Base-by-base conservation (phyloP, 2,797 vertebrate species). In the Acridotheres tristis region DNA sequence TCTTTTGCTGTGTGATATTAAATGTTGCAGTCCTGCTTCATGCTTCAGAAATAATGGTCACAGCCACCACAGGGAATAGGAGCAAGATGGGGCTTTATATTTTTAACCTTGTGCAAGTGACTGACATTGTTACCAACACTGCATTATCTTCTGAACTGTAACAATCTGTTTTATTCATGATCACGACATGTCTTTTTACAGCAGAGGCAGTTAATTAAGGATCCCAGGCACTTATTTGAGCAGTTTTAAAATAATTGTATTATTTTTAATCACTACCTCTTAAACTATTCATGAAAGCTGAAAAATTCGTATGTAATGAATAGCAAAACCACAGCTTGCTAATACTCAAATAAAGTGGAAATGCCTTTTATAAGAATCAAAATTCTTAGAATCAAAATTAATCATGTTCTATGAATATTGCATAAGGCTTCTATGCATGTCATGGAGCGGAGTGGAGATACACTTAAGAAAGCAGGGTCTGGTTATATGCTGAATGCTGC, bases 381-480 rank as follows among this genome's bases (percentile, higher is more conserved):
- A 68, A 83, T 80, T 74, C 38, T 72, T 94, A 83, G 89, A 54
- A 89, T 85, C 63, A 90, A 88, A 78, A 88, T 91, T 80, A 89
- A 81, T 66, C 54, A 68, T 69, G 47, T 80, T 85, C 54, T 80
- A 14, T 91, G 43, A 92, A 93, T 93, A 90, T 75, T 91, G 43
- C 38, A 84, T 84, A 81, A 93, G 69, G 55, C 54, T 93, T 72
- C 65, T 83, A 1, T n/a, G 75, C 51, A 15, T 45, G 72, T 62
- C 48, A 23, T 3, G 11, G 12, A 93, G 57, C 74, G 57, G 85
- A 69, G 53, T 32, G 30, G 47, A 67, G 10, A 72, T 91, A 47
- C 21, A 62, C 43, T 88, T 65, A 34, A 45, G 67, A 61, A 82
- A 38, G 42, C 7, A 65, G 66, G 58, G 11, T 53, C 51, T 83